These are phyloP conservation scores for Athene cunicularia DNA, from an alignment of 2,113 vertebrate genomes.

Conservation along the genomic window DNA sequence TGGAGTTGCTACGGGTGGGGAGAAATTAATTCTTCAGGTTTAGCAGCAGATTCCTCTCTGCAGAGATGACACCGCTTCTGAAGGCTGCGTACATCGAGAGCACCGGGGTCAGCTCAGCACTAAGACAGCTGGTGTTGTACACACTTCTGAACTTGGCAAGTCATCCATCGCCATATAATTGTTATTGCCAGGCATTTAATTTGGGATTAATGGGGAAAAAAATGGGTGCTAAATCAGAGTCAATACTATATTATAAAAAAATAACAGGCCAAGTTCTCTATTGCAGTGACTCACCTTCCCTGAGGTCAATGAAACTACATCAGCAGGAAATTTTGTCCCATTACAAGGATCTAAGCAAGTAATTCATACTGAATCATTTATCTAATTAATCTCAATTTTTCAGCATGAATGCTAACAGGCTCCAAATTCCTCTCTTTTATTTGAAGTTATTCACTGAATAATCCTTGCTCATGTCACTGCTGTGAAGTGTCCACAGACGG, in stretches of 20 bases:
- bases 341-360: slow-evolving; percentile 14
- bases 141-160: not conserved
- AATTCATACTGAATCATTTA: not conserved
- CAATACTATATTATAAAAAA: not conserved
- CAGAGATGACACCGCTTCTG: not conserved
- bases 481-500: not conserved
- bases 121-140: not conserved
- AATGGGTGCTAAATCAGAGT: not conserved
- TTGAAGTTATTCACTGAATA: not conserved
- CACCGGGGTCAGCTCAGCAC: not conserved
- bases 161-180: not conserved
- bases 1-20: not conserved
- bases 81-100: fast-evolving
- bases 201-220: not conserved
- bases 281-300: not conserved
- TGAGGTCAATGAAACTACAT: not conserved
- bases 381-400: slow-evolving; percentile 20
- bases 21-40: not conserved
- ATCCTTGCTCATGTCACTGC: not conserved
- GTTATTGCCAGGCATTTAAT: slow-evolving; percentile 6
- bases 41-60: not conserved
- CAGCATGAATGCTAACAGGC: not conserved
- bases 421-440: not conserved
- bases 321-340: not conserved
- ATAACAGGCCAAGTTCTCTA: not conserved